phyloP scores from a whole-genome alignment of 2,888 invertebrate genomes.

The Dasysyrphus tricinctus region DNA sequence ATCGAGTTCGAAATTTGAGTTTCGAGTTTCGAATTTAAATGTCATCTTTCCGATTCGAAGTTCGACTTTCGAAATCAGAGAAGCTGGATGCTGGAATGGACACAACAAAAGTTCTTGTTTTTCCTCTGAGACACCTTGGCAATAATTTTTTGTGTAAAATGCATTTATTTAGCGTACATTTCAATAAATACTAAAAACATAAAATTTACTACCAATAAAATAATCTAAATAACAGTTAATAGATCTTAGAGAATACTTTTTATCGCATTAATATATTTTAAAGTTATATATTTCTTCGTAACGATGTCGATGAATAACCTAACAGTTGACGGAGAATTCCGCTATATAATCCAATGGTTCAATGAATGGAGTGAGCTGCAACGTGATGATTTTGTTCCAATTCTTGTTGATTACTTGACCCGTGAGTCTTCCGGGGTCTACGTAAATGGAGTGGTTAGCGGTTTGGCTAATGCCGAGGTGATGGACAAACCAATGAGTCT shows the following conservation, averaged over 20 bases:
- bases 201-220: not conserved
- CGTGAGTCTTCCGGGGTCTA: slow-evolving; percentile 86
- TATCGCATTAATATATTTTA: not conserved
- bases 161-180: slow-evolving; percentile 24
- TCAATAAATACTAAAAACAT: slow-evolving; percentile 6
- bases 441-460: slow-evolving; percentile 89
- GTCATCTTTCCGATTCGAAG: slow-evolving; percentile 13
- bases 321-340: slow-evolving; percentile 89
- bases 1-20: not conserved
- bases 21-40: slow-evolving; percentile 24
- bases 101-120: slow-evolving; percentile 56
- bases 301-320: slow-evolving; percentile 85
- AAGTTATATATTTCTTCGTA: not conserved
- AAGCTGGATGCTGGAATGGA: not conserved
- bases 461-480: slow-evolving; percentile 87
- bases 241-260: not conserved
- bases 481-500: slow-evolving; percentile 91
- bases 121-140: slow-evolving; percentile 53
- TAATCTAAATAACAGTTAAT: not conserved
- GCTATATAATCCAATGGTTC: slow-evolving; percentile 94
- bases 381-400: slow-evolving; percentile 91
- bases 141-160: slow-evolving; percentile 36
- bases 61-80: slow-evolving; percentile 1
- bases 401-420: slow-evolving; percentile 86
- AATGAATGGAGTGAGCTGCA: slow-evolving; percentile 95